Conservation (phyloP, 2,113 vertebrate species). For the Bos javanicus region DNA sequence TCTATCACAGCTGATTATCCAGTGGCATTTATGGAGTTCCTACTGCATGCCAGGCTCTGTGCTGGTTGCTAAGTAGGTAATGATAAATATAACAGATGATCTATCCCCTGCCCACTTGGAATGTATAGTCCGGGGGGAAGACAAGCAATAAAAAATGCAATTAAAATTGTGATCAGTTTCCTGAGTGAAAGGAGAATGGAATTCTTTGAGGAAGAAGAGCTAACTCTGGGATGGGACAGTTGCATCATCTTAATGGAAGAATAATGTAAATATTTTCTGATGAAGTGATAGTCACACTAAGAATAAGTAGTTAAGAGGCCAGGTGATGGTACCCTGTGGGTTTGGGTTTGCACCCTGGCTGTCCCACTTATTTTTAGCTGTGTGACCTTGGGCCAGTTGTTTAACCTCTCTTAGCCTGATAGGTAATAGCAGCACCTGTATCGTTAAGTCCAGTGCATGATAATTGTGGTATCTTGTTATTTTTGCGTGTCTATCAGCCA, state of each 20-base stretch:
- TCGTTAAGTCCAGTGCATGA: background rate
- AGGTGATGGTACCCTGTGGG: background rate
- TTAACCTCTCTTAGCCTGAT: background rate
- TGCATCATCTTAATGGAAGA: background rate
- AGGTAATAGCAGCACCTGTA: background rate
- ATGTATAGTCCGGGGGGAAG: background rate
- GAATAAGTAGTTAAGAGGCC: background rate
- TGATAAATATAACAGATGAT: background rate
- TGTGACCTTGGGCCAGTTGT: background rate
- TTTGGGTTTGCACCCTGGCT: background rate
- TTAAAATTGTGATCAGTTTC: background rate
- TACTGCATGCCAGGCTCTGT: fast-evolving
- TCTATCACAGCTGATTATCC: background rate
- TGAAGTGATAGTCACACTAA: background rate
- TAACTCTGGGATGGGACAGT: background rate
- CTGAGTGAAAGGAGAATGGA: background rate
- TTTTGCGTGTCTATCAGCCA: background rate
- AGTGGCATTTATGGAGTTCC: background rate
- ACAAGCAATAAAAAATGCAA: background rate
- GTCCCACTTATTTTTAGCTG: background rate
- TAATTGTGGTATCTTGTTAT: background rate
- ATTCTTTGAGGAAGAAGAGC: background rate
- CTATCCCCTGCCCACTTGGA: background rate
- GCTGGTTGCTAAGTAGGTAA: background rate
- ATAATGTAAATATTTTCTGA: background rate